A percentile compares a stretch with the other conserved stretches of the same genome.
Conservation (phyloP, 2,888 invertebrate genomes). For the Orchestes rusci region DNA sequence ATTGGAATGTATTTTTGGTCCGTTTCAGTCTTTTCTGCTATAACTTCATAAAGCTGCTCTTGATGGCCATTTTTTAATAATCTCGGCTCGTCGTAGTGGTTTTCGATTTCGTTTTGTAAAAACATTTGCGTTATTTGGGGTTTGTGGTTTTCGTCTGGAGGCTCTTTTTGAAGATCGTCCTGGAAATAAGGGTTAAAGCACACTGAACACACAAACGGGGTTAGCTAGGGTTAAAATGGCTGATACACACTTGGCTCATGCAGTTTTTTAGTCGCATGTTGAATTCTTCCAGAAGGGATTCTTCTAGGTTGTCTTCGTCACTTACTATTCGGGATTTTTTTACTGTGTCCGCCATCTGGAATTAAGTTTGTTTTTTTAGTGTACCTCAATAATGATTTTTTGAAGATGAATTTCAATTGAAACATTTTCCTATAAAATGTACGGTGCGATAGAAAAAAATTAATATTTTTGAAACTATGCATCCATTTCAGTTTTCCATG, state of each 20-base stretch:
- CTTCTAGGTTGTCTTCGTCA: slow-evolving; percentile 41
- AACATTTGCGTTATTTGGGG: slow-evolving; percentile 35
- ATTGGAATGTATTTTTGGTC: slow-evolving; percentile 33
- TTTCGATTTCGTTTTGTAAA: slow-evolving; percentile 34
- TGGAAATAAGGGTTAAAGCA: slow-evolving; percentile 32
- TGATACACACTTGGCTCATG: slow-evolving; percentile 43
- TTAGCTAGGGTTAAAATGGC: slow-evolving; percentile 4
- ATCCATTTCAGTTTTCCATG: no score
- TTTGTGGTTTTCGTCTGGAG: no score
- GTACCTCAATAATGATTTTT: no score
- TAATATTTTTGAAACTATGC: no score
- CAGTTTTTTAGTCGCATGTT: slow-evolving; percentile 44
- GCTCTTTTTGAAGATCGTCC: slow-evolving; percentile 34
- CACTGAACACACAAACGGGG: slow-evolving; percentile 15
- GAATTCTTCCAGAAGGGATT: slow-evolving; percentile 44
- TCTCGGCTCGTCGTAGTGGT: slow-evolving; percentile 31
- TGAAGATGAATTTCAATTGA: no score
- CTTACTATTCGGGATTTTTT: slow-evolving; percentile 46
- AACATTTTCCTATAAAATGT: no score
- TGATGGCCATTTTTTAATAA: slow-evolving; percentile 25
- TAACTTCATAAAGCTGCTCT: slow-evolving; percentile 31
- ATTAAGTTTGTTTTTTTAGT: no score
- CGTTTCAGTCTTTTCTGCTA: slow-evolving; percentile 32
- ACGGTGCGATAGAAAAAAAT: no score
- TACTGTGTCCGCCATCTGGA: slow-evolving; percentile 45